A percentile compares a stretch with the other conserved stretches of the same genome.
Conservation (phyloP, 2,888 invertebrate genomes). For the Pantelozetes paolii region DNA sequence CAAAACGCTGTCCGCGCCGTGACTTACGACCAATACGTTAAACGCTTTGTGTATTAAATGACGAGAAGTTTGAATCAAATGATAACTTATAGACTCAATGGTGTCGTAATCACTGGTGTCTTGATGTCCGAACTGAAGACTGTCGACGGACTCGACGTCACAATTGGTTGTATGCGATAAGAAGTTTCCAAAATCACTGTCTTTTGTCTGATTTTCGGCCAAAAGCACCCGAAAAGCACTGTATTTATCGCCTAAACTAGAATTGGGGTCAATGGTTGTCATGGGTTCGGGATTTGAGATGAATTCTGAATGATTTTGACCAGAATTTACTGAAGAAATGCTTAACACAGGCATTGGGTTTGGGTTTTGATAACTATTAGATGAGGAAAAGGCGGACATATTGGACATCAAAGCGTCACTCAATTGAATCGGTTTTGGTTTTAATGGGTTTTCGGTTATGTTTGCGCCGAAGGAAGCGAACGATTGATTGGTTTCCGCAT, state of each 20-base stretch:
- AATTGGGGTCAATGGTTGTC: neutral
- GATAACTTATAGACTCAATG: neutral
- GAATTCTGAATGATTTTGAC: neutral
- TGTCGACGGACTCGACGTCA: conserved; percentile 7
- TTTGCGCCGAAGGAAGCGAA: neutral
- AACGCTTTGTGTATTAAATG: conserved; percentile 41
- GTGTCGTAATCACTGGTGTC: conserved; percentile 2
- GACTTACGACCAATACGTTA: conserved; percentile 39
- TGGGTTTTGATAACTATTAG: neutral
- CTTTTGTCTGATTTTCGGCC: neutral
- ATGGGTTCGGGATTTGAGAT: neutral
- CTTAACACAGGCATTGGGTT: neutral
- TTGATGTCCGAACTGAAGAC: conserved; percentile 10
- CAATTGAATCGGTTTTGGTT: neutral
- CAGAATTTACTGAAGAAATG: neutral
- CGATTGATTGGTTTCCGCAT: neutral
- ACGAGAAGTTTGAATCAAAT: conserved; percentile 4
- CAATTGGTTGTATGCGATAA: conserved; percentile 32
- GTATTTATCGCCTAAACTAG: conserved; percentile 18
- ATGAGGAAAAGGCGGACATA: neutral
- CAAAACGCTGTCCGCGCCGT: conserved; percentile 40
- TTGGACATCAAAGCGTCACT: neutral
- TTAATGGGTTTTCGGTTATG: neutral
- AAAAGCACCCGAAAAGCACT: conserved; percentile 19
- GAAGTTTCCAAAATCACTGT: conserved; percentile 41